Base-by-base conservation (phyloP, 2,888 invertebrate genomes). In the Hecatera dysodea region DNA sequence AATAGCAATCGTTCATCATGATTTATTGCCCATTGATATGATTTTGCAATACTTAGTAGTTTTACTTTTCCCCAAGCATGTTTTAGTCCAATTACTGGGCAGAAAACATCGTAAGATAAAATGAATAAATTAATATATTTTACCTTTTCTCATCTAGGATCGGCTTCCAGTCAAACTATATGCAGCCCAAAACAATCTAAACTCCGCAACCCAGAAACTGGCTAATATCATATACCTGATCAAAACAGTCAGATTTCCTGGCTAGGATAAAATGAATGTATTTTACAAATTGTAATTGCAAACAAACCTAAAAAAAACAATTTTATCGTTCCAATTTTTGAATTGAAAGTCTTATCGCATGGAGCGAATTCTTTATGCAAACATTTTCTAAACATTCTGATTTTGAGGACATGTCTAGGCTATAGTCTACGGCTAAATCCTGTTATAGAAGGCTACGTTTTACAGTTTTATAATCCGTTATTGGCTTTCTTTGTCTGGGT, bases 381-480 rank as follows among this genome's bases (percentile, higher is more conserved):
- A 78, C 44, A 57, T 57, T 72, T 72, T 78, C 77, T 70, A 78
- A 33, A 7, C 72, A 57, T 78, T 44, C 36, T 39, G 39, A 24
- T 59, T 60, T 79, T 53, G 59, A 53, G 73, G 61, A 72, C 79
- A 50, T 12, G 22, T 29, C 22, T 22, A 12, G 36, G 33, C 24
- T 72, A 53, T 78, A 55, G 42, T 74, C 55, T 60, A 29, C 27
- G 15, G n/a, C 27, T 44, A 39, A 52, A 63, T 77, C 44, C 70
- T 55, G 59, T 69, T 67, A 24, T 55, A 33, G 19, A 42, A 15
- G 44, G n/a, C n/a, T 22, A 33, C 1, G 12, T 42, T 77, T 60
- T 48, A 69, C 70, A 44, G 53, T 64, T 70, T 55, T 52, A 48
- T 66, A 63, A 78, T 70, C 70, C 82, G 82, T 70, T 67, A 67